These are phyloP conservation scores for Drosophila differens DNA, from an alignment of 2,888 invertebrate genomes.

Conservation along the genomic window DNA sequence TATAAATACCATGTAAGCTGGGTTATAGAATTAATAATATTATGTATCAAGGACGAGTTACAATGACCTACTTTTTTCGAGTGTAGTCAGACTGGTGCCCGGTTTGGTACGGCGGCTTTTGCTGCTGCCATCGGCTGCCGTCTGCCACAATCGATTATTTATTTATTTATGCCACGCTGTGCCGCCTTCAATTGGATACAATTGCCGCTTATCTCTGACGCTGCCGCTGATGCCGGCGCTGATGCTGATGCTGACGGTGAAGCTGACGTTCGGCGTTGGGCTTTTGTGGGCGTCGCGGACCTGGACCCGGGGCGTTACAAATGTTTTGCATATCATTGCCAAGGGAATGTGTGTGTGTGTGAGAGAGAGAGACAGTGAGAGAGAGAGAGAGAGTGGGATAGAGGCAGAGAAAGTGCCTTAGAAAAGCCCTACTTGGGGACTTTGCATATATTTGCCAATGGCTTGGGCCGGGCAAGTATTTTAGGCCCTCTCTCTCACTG, in stretches of 20 bases:
- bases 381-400: background rate
- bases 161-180: slow-evolving; percentile 77
- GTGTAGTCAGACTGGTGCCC: slow-evolving; percentile 21
- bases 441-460: slow-evolving; percentile 73
- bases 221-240: slow-evolving; percentile 3
- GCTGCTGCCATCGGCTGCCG: slow-evolving; percentile 15
- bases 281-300: slow-evolving; percentile 31
- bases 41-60: background rate
- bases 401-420: slow-evolving; percentile 37
- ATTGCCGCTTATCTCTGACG: slow-evolving; percentile 73
- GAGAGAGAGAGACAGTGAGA: background rate
- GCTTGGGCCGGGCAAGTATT: slow-evolving; percentile 63
- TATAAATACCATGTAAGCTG: background rate
- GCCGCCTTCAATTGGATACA: slow-evolving; percentile 74
- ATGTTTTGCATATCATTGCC: slow-evolving; percentile 77
- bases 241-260: slow-evolving; percentile 6
- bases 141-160: slow-evolving; percentile 72
- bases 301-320: slow-evolving; percentile 36
- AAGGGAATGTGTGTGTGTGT: slow-evolving; percentile 8
- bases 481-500: slow-evolving; percentile 52
- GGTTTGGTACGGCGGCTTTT: background rate
- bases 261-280: slow-evolving; percentile 7
- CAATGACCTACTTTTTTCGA: background rate
- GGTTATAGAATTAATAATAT: background rate
- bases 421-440: slow-evolving; percentile 53